Evolutionary conservation across 2,888 invertebrate genomes (phyloP).

Genomic region (Scelioninae gen. 2): DNA sequence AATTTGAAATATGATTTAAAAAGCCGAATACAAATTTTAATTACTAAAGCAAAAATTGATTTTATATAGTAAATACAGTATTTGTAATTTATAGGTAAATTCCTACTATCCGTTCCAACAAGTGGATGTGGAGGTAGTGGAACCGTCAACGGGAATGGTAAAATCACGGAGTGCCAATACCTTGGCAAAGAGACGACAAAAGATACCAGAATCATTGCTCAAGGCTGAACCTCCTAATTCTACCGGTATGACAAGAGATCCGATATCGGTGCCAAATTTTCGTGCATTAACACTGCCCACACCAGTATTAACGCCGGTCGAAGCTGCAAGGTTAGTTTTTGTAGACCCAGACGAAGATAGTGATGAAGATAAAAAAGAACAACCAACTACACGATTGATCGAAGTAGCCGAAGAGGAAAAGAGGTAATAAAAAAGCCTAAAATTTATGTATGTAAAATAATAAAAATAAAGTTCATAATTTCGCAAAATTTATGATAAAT

Average conservation of each 20-base stretch:
- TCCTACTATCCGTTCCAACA: slow-evolving; percentile 75
- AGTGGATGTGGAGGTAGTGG: slow-evolving; percentile 73
- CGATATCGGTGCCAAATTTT: slow-evolving; percentile 86
- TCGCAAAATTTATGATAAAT: no score
- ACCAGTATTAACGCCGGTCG: slow-evolving; percentile 81
- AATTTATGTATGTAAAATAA: no score
- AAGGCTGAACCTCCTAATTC: slow-evolving; percentile 57
- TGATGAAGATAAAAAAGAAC: slow-evolving; percentile 72
- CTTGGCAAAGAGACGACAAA: slow-evolving; percentile 72
- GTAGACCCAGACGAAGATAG: slow-evolving; percentile 83
- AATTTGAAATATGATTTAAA: no score
- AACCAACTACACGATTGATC: slow-evolving; percentile 71
- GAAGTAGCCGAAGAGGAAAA: slow-evolving; percentile 73
- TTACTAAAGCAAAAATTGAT: no score
- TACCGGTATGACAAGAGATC: slow-evolving; percentile 79
- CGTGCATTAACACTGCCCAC: slow-evolving; percentile 80
- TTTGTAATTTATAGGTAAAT: slow-evolving; percentile 69
- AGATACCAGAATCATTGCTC: slow-evolving; percentile 63
- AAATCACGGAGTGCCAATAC: slow-evolving; percentile 76
- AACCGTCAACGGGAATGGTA: slow-evolving; percentile 74
- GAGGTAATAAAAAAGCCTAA: slow-evolving; percentile 58
- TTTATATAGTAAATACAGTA: no score
- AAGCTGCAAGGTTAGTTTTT: slow-evolving; percentile 82
- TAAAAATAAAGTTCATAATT: no score
- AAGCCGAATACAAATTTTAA: no score